Evolutionary conservation across 2,797 vertebrate genomes (phyloP), one percentile per base, ranked within the genome.

Genomic region (Picus viridis): DNA sequence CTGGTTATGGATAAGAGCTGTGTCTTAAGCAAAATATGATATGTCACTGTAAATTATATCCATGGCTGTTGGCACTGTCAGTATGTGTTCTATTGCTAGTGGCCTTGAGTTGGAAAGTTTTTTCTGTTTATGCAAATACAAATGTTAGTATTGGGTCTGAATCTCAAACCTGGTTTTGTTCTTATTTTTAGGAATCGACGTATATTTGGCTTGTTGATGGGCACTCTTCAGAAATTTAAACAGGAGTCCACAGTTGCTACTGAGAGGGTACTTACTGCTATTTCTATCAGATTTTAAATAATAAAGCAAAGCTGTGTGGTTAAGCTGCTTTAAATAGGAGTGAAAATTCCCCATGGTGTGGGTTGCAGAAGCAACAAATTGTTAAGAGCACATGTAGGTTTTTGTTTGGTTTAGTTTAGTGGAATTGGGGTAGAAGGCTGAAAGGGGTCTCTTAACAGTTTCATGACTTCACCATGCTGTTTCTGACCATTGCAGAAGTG

Each of bases 151-250:
- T 27, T 79, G 84, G 47, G 65, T 82, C 56, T 56, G 62, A 85
- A 17, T 68, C 58, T 95, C 41, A 47, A 63, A 71, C 23, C 76
- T 88, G 63, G 5, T 94, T 88, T 61, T 72, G 16, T 16, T 94
- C 86, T 63, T 71, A 2, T 49, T 17, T 93, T 58, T 68, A 99
- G 99, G 98, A 99, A 99, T 98, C 99, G 99, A 97, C 99, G 99
- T 95, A 99, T 99, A 99, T 99, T 99, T 97, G 99, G 99, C 98
- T 98, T 99, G 98, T 98, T 99, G 97, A 99, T 99, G 99, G 99
- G 99, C 96, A 99, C 99, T 15, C 97, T 99, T 94, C 99, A 99
- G 45, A 99, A 99, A 97, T 99, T 99, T 96, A 99, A 99, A 95
- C 99, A 99, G 95, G 99, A 99, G 96, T 99, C 99, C 7, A 99